Percentiles rank a stretch among this genome's conserved stretches.
Conservation (phyloP, 2,888 invertebrate genomes). For the Apodemia zela region DNA sequence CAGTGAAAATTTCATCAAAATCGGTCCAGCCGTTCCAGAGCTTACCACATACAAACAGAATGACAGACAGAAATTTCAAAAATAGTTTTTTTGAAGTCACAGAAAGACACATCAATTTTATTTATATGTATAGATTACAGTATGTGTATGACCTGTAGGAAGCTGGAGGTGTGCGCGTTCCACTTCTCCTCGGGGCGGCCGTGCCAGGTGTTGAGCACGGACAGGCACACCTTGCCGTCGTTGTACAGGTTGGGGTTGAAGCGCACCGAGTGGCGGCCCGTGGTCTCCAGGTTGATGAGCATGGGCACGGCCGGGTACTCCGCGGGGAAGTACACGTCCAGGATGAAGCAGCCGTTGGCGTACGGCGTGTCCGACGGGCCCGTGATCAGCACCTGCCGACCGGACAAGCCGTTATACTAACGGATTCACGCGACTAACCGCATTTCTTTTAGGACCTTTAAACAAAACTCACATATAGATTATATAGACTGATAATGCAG, state of each 20-base stretch:
- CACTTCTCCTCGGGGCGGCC: conserved; percentile 98
- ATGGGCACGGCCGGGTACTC: conserved; percentile 92
- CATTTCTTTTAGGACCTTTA: too few relatives aligned
- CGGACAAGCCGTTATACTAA: neutral
- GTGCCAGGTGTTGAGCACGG: conserved; percentile 97
- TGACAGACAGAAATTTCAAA: neutral
- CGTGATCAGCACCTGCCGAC: conserved; percentile 89
- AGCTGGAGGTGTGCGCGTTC: conserved; percentile 97
- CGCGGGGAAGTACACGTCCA: conserved; percentile 94
- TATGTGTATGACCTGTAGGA: conserved; percentile 82
- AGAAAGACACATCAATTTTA: too few relatives aligned
- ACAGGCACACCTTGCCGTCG: conserved; percentile 95
- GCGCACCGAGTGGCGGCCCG: conserved; percentile 92
- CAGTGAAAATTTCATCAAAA: too few relatives aligned
- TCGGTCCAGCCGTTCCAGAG: too few relatives aligned
- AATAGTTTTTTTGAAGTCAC: too few relatives aligned
- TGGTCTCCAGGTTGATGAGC: conserved; percentile 94
- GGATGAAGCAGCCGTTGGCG: conserved; percentile 94
- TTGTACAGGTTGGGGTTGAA: conserved; percentile 97
- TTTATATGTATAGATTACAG: too few relatives aligned
- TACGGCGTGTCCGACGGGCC: conserved; percentile 95
- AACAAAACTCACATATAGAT: too few relatives aligned
- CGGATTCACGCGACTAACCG: neutral
- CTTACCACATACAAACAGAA: too few relatives aligned
- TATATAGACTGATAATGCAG: too few relatives aligned